These are phyloP conservation scores for Drosophila hawaiiensis DNA, from an alignment of 2,888 invertebrate genomes.

Conservation along the genomic window DNA sequence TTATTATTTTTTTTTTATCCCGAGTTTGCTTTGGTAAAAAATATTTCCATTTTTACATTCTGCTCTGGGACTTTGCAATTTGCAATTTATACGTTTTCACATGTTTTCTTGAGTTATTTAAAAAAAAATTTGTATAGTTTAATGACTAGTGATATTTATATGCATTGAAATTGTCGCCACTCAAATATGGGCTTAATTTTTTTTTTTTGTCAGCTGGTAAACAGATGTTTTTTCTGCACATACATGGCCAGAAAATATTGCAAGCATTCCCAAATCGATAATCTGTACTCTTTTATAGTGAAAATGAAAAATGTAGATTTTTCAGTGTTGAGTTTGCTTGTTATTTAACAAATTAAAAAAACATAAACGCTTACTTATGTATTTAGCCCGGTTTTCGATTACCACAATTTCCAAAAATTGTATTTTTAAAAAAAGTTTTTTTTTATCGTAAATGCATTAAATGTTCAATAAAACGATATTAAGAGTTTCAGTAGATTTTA, in stretches of 20 bases:
- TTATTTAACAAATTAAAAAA: background rate
- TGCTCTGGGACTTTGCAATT: conserved; percentile 20
- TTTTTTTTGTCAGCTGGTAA: background rate
- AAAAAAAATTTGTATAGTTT: conserved; percentile 19
- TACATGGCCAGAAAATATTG: background rate
- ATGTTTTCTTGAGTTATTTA: conserved; percentile 10
- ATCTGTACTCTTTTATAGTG: background rate
- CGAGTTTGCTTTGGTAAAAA: conserved; percentile 39
- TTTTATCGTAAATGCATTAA: conserved; percentile 1
- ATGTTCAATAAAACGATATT: conserved; percentile 8
- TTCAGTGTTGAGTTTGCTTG: background rate
- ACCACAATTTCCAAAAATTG: background rate
- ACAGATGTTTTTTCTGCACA: background rate
- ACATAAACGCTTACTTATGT: background rate
- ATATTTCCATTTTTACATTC: conserved; percentile 47
- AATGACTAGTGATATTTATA: conserved; percentile 64
- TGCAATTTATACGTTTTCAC: conserved; percentile 14
- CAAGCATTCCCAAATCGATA: background rate
- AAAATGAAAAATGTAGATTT: background rate
- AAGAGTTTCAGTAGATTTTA: background rate
- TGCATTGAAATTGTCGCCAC: conserved; percentile 27
- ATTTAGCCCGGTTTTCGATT: background rate
- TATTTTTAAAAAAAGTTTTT: background rate
- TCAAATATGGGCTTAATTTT: background rate
- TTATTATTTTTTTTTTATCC: conserved; percentile 4